phyloP scores from a whole-genome alignment of 1,140 invertebrate species.

The Wiebesia pumilae region DNA sequence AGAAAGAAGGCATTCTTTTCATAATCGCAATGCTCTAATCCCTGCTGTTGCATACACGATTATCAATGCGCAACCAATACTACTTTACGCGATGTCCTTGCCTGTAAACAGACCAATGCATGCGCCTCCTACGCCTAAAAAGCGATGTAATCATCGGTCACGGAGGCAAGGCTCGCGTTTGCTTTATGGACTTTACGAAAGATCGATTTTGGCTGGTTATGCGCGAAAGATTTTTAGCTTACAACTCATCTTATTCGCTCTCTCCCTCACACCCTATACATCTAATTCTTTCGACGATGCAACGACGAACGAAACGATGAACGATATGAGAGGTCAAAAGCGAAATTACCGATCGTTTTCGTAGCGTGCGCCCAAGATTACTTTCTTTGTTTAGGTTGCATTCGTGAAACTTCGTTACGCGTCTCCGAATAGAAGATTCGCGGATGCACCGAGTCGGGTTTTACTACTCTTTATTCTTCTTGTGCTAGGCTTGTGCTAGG shows the following conservation, averaged over 20 bases:
- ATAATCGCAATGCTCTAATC: too few species aligned
- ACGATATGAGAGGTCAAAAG: not conserved
- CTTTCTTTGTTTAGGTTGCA: not conserved
- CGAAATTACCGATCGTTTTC: not conserved
- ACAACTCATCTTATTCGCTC: not conserved
- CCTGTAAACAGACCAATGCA: not conserved
- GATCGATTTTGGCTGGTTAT: slow-evolving; percentile 13
- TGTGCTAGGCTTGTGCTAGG: too few species aligned
- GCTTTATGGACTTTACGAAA: slow-evolving; percentile 17
- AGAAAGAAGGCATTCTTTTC: too few species aligned
- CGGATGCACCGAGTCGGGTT: too few species aligned
- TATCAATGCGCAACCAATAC: too few species aligned
- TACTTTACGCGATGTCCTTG: too few species aligned
- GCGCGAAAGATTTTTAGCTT: not conserved
- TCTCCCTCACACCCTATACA: not conserved
- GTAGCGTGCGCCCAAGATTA: not conserved
- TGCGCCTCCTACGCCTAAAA: too few species aligned
- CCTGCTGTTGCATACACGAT: too few species aligned
- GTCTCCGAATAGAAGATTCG: not conserved
- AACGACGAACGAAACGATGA: not conserved
- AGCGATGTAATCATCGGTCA: not conserved
- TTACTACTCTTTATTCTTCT: too few species aligned
- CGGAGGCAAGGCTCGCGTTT: not conserved
- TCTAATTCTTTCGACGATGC: not conserved
- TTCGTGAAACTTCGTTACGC: not conserved